A percentile compares a stretch with the other conserved stretches of the same genome.
These are phyloP conservation scores for Mormyrus proboscirostris DNA, from an alignment of 2,797 vertebrate genomes.

Conservation along the genomic window DNA sequence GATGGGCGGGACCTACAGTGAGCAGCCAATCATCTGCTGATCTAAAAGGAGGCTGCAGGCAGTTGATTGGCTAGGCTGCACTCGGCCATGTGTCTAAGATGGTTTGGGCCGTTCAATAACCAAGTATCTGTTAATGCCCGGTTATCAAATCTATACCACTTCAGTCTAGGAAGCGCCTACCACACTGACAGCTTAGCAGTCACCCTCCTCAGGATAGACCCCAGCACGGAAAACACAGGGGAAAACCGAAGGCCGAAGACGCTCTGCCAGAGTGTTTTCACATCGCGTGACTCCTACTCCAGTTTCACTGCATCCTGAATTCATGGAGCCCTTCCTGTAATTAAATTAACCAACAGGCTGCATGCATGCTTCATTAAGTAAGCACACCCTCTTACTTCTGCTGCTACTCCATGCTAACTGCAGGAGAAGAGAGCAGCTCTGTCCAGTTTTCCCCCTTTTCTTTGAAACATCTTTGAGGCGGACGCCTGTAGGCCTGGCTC, in stretches of 20 bases:
- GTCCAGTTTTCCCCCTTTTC: neutral
- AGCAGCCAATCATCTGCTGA: neutral
- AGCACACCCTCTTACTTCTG: neutral
- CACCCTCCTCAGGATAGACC: neutral
- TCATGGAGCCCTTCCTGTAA: neutral
- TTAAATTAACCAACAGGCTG: neutral
- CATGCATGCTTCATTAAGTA: neutral
- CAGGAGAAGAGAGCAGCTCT: neutral
- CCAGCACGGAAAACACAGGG: neutral
- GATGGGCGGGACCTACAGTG: neutral
- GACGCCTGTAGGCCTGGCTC: neutral
- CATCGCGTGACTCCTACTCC: neutral
- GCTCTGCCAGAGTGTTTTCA: neutral
- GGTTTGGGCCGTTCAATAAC: neutral
- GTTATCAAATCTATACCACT: neutral
- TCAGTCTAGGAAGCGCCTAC: neutral
- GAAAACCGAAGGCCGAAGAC: neutral
- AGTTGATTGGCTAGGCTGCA: neutral
- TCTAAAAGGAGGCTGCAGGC: neutral
- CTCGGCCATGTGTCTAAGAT: neutral
- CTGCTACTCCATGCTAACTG: neutral
- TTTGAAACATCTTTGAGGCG: neutral
- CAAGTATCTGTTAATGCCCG: neutral
- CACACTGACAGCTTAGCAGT: neutral
- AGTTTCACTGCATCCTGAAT: neutral